phyloP scores from a whole-genome alignment of 2,888 invertebrate genomes.

The Cataglyphis albicans region DNA sequence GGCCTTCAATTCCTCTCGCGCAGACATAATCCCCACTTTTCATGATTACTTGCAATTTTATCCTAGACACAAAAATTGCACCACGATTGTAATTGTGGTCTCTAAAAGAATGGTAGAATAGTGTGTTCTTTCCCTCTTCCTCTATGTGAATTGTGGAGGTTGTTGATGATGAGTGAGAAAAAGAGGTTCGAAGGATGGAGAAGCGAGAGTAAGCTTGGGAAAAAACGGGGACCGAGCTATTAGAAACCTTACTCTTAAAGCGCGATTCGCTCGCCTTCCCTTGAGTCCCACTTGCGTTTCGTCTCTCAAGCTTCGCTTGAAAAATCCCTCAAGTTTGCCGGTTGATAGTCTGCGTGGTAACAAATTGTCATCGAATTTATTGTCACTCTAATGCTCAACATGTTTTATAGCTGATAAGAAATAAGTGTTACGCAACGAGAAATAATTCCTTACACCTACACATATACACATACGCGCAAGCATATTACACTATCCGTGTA shows the following conservation, averaged over 20 bases:
- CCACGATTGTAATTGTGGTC: conserved; percentile 56
- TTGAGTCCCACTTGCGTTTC: background rate
- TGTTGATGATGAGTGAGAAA: conserved; percentile 7
- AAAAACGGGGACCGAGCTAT: conserved; percentile 29
- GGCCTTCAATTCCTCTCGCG: conserved; percentile 48
- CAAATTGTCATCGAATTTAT: background rate
- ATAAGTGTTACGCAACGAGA: background rate
- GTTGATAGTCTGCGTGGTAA: conserved; percentile 23
- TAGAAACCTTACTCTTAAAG: conserved; percentile 38
- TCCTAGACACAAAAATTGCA: conserved; percentile 72
- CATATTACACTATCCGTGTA: background rate
- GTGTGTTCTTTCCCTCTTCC: conserved; percentile 49
- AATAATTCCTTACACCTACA: background rate
- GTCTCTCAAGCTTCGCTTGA: conserved; percentile 15
- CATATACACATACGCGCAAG: too few species aligned
- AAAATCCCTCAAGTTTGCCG: conserved; percentile 46
- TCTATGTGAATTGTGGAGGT: conserved; percentile 4
- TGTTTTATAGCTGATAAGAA: background rate
- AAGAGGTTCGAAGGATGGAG: conserved; percentile 22
- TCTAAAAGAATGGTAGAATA: conserved; percentile 72
- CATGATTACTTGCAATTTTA: conserved; percentile 84
- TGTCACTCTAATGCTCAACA: background rate
- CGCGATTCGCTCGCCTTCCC: conserved; percentile 31
- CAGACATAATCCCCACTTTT: conserved; percentile 78
- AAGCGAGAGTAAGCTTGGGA: conserved; percentile 12